Conservation (phyloP, 2,888 invertebrate genomes). For the Stenoptilia bipunctidactyla region DNA sequence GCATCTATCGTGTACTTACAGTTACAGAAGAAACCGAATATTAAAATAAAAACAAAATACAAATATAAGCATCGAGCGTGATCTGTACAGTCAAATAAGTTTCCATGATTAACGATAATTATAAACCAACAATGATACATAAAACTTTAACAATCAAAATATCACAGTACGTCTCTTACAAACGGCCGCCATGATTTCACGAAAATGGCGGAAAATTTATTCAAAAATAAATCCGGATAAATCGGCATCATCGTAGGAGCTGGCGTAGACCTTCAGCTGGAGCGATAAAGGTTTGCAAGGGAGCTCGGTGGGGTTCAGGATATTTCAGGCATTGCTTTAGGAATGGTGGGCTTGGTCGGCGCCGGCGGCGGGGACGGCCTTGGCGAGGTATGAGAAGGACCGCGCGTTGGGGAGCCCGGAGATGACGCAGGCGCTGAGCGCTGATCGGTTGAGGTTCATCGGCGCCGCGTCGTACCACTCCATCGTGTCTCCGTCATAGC, state of each 20-base stretch:
- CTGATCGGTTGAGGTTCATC: slow-evolving; percentile 87
- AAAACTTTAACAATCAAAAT: not conserved
- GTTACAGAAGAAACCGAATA: slow-evolving; percentile 22
- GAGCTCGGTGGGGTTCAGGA: not conserved
- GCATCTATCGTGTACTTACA: slow-evolving; percentile 14
- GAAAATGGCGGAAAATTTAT: not conserved
- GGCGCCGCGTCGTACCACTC: slow-evolving; percentile 79
- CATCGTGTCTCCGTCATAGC: slow-evolving; percentile 76
- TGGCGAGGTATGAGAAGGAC: slow-evolving; percentile 74
- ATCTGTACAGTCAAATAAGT: slow-evolving; percentile 45
- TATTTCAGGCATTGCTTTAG: not conserved
- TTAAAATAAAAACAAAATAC: slow-evolving; percentile 26
- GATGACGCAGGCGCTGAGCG: slow-evolving; percentile 83
- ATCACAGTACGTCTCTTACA: slow-evolving; percentile 1
- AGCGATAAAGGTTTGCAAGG: no score
- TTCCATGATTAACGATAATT: slow-evolving; percentile 17
- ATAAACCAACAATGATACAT: not conserved
- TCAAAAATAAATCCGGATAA: no score
- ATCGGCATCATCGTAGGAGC: no score
- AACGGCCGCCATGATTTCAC: not conserved
- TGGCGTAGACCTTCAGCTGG: no score
- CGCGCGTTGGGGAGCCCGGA: slow-evolving; percentile 77
- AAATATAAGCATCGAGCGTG: slow-evolving; percentile 29
- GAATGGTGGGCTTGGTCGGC: slow-evolving; percentile 55
- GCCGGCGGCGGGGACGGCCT: slow-evolving; percentile 59